Base-by-base conservation (phyloP, 2,113 vertebrate species). In the Festucalex cinctus region DNA sequence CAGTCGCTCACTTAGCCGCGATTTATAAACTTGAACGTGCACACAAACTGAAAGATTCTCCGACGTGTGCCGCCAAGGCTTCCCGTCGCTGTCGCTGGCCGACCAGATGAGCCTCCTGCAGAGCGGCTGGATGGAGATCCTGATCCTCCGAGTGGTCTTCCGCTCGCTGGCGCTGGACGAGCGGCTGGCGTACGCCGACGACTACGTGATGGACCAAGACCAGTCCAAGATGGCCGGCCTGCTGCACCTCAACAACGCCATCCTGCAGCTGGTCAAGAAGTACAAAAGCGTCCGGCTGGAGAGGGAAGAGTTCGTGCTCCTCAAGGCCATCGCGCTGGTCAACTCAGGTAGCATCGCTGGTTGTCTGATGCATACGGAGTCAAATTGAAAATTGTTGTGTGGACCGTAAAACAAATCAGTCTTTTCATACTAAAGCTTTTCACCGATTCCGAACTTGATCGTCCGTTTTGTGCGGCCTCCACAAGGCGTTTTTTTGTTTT, bases 51-150 rank as follows among this genome's bases (percentile, higher is more conserved):
- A 44, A 12, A 12, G 14, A n/a, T 2, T 44, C 13, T 5, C 13
- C 3, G 2, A 1, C 12, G n/a, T 19, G 8, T 32, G 48, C 80
- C 66, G 67, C 9, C 70, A 99, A n/a, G 96, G 97, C 74, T 99
- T 99, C 89, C 95, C 95, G 68, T 95, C 94, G n/a, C 94, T 99
- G 82, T 98, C 94, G 65, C 92, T 99, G 75, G 94, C 96, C 5
- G 97, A 99, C 88, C 97, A 99, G 94, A 99, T 99, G 97, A 97
- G 96, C 86, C 93, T 99, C 67, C 92, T 99, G 83, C 97, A 99
- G 88, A 98, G 97, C 16, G 95, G 95, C 63, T 99, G 97, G 97
- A 99, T 99, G 97, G 97, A 99, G 84, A 98, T 99, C 79, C 87
- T 99, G 91, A 95, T 99, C 82, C 93, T 99, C 0, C 93, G 97